Conservation (phyloP, 2,888 invertebrate genomes). For the Archips crataeganus region DNA sequence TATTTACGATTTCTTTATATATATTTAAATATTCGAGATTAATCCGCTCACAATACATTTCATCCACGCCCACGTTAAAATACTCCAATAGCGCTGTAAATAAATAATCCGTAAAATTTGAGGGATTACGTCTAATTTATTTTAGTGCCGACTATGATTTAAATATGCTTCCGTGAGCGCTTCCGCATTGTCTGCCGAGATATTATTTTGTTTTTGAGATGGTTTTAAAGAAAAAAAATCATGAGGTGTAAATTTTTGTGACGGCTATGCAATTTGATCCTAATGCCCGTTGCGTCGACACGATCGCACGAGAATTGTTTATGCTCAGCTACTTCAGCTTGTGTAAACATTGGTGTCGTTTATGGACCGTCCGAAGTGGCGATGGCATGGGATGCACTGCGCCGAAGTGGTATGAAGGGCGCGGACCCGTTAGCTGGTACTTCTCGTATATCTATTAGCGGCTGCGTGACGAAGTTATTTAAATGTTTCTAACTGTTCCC, state of each 20-base stretch:
- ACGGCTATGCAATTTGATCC: conserved; percentile 7
- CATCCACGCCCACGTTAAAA: conserved; percentile 51
- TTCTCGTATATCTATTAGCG: conserved; percentile 63
- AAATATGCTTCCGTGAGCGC: conserved; percentile 48
- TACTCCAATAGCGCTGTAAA: conserved; percentile 45
- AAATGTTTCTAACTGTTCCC: conserved; percentile 75
- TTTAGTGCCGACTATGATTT: conserved; percentile 53
- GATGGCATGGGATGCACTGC: conserved; percentile 48
- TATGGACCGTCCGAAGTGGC: conserved; percentile 60
- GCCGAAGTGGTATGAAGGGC: conserved; percentile 71
- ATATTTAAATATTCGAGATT: conserved; percentile 66
- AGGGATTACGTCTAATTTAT: conserved; percentile 57
- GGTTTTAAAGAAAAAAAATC: neutral
- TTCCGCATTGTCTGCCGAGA: conserved; percentile 47
- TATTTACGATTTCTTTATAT: conserved; percentile 60
- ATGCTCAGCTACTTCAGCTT: conserved; percentile 54
- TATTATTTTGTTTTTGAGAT: conserved; percentile 37
- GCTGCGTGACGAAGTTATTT: conserved; percentile 77
- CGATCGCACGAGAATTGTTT: conserved; percentile 35
- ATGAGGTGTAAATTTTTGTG: neutral
- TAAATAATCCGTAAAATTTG: conserved; percentile 53
- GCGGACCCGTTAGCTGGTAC: conserved; percentile 71
- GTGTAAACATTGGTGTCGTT: conserved; percentile 61
- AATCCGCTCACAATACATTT: conserved; percentile 54
- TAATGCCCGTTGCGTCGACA: conserved; percentile 20